Percentiles rank a stretch among this genome's conserved stretches.
Evolutionary conservation across 2,113 vertebrate species (phyloP).

Genomic region (Mus spicilegus): DNA sequence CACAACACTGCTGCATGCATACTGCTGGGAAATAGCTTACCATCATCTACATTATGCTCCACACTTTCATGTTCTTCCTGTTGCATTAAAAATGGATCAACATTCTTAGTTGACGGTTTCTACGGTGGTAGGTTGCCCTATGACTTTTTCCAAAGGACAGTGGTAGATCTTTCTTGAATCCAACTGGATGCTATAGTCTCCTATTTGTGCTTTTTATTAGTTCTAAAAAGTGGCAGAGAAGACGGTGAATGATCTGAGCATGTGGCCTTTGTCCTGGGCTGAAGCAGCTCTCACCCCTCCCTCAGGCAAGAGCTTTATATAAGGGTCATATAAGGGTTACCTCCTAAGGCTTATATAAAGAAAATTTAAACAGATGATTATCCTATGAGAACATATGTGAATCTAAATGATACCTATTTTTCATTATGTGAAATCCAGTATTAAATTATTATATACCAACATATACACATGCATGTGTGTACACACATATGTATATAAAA

Average conservation of each 20-base stretch:
- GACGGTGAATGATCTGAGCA: slow-evolving; percentile 18
- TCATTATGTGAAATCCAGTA: neutral
- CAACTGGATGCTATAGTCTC: neutral
- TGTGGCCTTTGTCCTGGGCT: neutral
- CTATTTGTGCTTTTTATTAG: neutral
- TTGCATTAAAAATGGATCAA: slow-evolving; percentile 56
- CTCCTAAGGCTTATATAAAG: neutral
- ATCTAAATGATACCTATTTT: neutral
- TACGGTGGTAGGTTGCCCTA: neutral
- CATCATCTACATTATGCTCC: neutral
- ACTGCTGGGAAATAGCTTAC: neutral
- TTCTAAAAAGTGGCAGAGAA: slow-evolving; percentile 18
- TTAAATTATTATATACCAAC: neutral
- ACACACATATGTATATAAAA: too few species aligned
- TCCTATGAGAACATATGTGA: neutral
- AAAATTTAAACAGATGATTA: neutral
- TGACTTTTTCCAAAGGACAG: neutral
- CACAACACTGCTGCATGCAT: neutral
- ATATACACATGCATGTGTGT: neutral
- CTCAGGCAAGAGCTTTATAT: neutral
- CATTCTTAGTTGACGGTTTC: neutral
- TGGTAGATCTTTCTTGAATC: slow-evolving; percentile 28
- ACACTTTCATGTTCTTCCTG: slow-evolving; percentile 18
- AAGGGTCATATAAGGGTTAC: neutral
- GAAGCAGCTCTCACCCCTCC: neutral